Evolutionary conservation across 2,797 vertebrate genomes (phyloP).

Genomic region (Anguilla megastoma): DNA sequence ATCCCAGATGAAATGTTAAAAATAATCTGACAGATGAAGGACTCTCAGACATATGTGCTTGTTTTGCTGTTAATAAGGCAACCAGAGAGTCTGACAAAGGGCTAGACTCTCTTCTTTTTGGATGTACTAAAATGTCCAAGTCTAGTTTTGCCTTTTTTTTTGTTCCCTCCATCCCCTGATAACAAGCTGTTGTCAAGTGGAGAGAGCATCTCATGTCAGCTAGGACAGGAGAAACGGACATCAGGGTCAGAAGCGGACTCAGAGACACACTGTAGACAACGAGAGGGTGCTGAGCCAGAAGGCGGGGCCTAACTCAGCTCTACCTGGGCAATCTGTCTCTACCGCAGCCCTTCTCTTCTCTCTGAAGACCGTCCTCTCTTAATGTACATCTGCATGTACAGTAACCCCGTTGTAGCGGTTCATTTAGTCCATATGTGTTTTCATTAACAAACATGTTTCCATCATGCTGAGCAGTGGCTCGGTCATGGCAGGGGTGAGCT

Average conservation of each 20-base stretch:
- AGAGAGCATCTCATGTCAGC: neutral
- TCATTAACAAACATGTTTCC: neutral
- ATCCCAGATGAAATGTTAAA: conserved; percentile 18
- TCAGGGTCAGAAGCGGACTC: neutral
- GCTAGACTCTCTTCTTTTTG: neutral
- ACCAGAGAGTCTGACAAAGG: neutral
- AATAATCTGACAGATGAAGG: conserved; percentile 10
- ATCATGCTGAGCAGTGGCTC: neutral
- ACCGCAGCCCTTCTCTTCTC: neutral
- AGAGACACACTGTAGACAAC: neutral
- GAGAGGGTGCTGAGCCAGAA: neutral
- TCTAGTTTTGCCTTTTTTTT: neutral
- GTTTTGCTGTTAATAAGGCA: conserved; percentile 12
- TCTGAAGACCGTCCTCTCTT: neutral
- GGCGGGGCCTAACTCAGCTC: neutral
- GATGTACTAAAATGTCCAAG: neutral
- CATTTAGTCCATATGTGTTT: neutral
- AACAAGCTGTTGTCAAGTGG: conserved; percentile 15
- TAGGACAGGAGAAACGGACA: neutral
- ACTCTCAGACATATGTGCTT: neutral
- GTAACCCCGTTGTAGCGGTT: neutral
- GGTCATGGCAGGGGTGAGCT: neutral
- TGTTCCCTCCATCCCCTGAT: neutral
- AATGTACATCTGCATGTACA: neutral
- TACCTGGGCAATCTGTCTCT: no score